phyloP scores from a whole-genome alignment of 2,888 invertebrate genomes.

The Eugnorisma glareosa region DNA sequence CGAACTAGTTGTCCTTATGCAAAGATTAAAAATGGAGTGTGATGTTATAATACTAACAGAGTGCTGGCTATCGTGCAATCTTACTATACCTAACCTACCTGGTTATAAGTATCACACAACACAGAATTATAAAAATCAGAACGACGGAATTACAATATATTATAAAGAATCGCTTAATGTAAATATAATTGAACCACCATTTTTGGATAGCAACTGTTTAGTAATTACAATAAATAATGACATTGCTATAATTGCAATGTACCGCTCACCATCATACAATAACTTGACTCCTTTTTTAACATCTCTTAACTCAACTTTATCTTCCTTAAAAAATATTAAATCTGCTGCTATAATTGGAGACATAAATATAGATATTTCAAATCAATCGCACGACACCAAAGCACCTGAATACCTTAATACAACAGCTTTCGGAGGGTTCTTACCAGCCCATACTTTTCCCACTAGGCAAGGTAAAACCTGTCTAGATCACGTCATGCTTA shows the following conservation, averaged over 20 bases:
- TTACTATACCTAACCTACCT: conserved; percentile 4
- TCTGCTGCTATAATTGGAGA: no score
- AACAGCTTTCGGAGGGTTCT: no score
- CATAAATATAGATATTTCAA: no score
- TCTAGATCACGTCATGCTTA: not conserved
- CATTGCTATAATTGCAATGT: not conserved
- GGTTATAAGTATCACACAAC: not conserved
- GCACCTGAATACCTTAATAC: no score
- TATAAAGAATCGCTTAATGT: not conserved
- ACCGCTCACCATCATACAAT: not conserved
- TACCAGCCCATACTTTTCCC: no score
- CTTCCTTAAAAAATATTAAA: not conserved
- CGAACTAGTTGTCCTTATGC: not conserved
- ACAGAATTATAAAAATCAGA: not conserved
- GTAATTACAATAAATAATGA: not conserved
- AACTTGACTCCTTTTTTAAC: not conserved
- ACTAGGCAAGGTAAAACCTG: not conserved
- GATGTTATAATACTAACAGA: not conserved
- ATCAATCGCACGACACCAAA: no score
- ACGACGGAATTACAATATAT: not conserved
- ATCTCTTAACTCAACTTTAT: not conserved
- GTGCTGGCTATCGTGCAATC: conserved; percentile 9
- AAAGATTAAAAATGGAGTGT: not conserved
- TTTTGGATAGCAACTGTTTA: not conserved
- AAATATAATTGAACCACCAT: not conserved